Base-by-base conservation (phyloP, 2,888 invertebrate genomes). In the Ametastegia equiseti region DNA sequence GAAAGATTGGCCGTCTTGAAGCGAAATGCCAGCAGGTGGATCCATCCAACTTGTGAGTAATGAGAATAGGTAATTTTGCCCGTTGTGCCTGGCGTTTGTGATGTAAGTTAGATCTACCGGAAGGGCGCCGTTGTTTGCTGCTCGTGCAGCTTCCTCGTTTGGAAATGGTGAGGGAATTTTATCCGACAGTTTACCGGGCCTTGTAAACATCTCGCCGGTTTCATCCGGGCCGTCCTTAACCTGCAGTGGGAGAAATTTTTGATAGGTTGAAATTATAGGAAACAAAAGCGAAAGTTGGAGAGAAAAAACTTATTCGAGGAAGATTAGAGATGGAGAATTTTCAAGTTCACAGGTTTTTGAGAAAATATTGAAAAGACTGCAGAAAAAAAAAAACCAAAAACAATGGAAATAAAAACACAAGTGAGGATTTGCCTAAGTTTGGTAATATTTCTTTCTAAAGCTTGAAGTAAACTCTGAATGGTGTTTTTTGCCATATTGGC, bases 51-150 rank as follows among this genome's bases (percentile, higher is more conserved):
- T 98, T 45, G 98, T 99, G 84, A 99, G 93, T 84, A 99, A 93
- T 0, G 98, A 94, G 92, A 99, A 99, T 82, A 99, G 93, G 91
- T 99, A 99, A 93, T 99, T 96, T 93, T 97, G 97, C 82, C 97
- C 97, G 83, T 98, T 97, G 88, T 97, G 95, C 86, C 98, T 95
- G 0, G 96, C 98, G 71, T 94, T 93, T 23, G 94, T 94, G 88
- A 99, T 97, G 92, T 96, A 95, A 80, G 97, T 97, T 87, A 99
- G 94, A 93, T 99, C 99, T 80, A 99, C 98, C 79, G 99, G 99
- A 90, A 96, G 96, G 0, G 98, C 96, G 86, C 98, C 98, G 88
- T 97, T 97, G 93, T 99, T 99, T 83, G 81, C 96, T 96, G 87
- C 98, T 94, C 5, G 99, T 99, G 65, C 36, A 5, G 78, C 98